Evolutionary conservation across 2,888 invertebrate genomes (phyloP).

Genomic region (Dichetophora obliterata): DNA sequence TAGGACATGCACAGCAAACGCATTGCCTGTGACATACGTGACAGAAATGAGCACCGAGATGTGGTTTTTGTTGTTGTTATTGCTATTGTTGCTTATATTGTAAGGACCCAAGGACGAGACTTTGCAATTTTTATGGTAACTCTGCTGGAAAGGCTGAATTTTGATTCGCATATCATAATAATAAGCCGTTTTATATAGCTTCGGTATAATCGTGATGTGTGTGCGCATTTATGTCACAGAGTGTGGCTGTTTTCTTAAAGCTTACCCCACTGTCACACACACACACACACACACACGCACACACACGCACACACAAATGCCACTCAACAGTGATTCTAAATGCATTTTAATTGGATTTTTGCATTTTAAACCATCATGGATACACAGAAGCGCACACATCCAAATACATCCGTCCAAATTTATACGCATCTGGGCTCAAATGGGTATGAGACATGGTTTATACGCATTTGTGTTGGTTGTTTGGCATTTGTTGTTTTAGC

Average conservation of each 20-base stretch:
- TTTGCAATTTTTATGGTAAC: constrained; percentile 13
- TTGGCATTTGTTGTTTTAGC: too few species aligned
- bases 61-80: not conserved
- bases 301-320: not conserved
- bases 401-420: too few species aligned
- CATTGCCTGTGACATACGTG: constrained; percentile 19
- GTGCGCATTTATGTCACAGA: not conserved
- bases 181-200: constrained; percentile 32
- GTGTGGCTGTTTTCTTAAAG: too few species aligned
- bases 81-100: not conserved
- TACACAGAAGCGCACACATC: too few species aligned
- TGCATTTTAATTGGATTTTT: not conserved
- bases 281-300: constrained; percentile 9
- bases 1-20: constrained; percentile 4
- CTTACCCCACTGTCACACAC: not conserved
- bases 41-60: not conserved
- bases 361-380: too few species aligned
- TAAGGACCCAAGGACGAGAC: not conserved
- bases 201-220: not conserved
- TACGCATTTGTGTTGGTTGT: too few species aligned
- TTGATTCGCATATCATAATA: constrained; percentile 37
- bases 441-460: too few species aligned
- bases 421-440: too few species aligned
- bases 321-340: not conserved
- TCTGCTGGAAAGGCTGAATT: constrained; percentile 28